phyloP scores from a whole-genome alignment of 2,797 vertebrate species.

The Crenichthys baileyi region DNA sequence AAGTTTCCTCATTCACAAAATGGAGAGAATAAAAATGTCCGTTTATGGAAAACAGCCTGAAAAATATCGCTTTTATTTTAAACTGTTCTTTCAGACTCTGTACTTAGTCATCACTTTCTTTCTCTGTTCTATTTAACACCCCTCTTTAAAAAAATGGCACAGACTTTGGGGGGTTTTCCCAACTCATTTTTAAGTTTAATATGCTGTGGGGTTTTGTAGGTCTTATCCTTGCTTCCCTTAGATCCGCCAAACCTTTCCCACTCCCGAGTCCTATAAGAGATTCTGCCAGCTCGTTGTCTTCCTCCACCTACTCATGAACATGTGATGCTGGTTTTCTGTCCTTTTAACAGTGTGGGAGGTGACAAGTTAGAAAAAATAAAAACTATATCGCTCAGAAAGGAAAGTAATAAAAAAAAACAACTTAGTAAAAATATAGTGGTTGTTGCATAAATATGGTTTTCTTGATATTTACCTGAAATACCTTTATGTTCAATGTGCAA shows the following conservation, averaged over 20 bases:
- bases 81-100: constrained; percentile 9
- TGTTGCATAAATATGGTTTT: neutral
- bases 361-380: constrained; percentile 50
- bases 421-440: constrained; percentile 13
- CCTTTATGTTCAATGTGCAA: neutral
- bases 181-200: constrained; percentile 33
- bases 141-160: constrained; percentile 9
- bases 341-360: constrained; percentile 67
- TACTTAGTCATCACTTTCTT: constrained; percentile 5
- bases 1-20: constrained; percentile 25
- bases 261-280: constrained; percentile 43
- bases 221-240: constrained; percentile 45
- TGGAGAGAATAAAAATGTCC: constrained; percentile 22
- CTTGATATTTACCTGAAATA: neutral
- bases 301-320: constrained; percentile 57
- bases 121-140: neutral
- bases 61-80: constrained; percentile 17
- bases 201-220: constrained; percentile 19
- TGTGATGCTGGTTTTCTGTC: constrained; percentile 33
- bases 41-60: neutral
- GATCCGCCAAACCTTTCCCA: constrained; percentile 58
- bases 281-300: constrained; percentile 57
- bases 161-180: constrained; percentile 23
- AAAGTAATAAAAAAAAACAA: constrained; percentile 7
- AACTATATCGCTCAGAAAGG: constrained; percentile 33